phyloP scores from a whole-genome alignment of 1,140 invertebrate genomes.

The Diorhabda elongata region DNA sequence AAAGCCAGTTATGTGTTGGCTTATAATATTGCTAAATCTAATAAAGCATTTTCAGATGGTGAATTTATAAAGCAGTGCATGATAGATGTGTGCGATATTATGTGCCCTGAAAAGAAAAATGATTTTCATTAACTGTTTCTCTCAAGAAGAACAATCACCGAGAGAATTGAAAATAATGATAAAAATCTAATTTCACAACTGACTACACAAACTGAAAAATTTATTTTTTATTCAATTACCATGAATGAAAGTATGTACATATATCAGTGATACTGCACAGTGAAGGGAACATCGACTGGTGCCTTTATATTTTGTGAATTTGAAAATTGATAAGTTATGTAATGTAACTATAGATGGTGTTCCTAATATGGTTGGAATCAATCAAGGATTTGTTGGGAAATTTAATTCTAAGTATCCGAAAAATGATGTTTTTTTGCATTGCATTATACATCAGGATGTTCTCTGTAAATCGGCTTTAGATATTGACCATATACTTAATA shows the following conservation, averaged over 20 bases:
- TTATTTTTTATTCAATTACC: neutral
- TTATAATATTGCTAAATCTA: slow-evolving; percentile 10
- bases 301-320: too few species aligned
- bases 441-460: neutral
- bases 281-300: neutral
- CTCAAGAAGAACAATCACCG: slow-evolving; percentile 37
- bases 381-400: neutral
- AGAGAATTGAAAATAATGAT: slow-evolving; percentile 36
- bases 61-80: slow-evolving; percentile 8
- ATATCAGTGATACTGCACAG: neutral
- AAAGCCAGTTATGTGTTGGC: slow-evolving; percentile 1
- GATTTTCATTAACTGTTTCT: slow-evolving; percentile 32
- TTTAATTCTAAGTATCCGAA: neutral
- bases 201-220: neutral
- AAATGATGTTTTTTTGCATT: slow-evolving; percentile 4
- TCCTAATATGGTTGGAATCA: slow-evolving; percentile 6
- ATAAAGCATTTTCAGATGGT: slow-evolving; percentile 18
- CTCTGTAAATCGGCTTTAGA: slow-evolving; percentile 1
- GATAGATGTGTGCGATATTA: slow-evolving; percentile 7
- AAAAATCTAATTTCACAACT: slow-evolving; percentile 7
- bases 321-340: slow-evolving; percentile 5
- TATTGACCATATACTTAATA: neutral
- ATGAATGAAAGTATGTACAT: neutral
- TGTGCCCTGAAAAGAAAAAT: slow-evolving; percentile 12
- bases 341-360: slow-evolving; percentile 5